Evolutionary conservation across 2,113 vertebrate genomes (phyloP).

Genomic region (Megatriorchis doriae): DNA sequence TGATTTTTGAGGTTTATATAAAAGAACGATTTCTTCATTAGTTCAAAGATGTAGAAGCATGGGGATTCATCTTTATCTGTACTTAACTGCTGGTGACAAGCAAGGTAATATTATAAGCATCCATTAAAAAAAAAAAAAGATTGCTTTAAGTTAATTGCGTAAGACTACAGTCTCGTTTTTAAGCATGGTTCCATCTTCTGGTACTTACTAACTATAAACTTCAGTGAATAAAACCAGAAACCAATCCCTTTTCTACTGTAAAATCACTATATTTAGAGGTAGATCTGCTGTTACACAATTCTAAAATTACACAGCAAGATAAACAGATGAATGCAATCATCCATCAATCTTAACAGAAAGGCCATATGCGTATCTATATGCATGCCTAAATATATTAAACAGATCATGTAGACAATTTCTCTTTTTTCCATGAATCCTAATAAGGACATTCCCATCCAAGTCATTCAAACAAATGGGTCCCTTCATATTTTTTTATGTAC

Average conservation of each 20-base stretch:
- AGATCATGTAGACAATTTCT: neutral
- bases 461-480: neutral
- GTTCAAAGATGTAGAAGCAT: neutral
- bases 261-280: neutral
- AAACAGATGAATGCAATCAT: fast-evolving
- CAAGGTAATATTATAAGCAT: neutral
- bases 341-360: neutral
- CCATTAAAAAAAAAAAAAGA: neutral
- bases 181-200: neutral
- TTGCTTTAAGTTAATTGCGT: neutral
- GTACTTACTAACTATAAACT: neutral
- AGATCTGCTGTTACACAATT: neutral
- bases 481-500: neutral
- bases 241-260: neutral
- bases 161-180: neutral
- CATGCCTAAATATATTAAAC: neutral
- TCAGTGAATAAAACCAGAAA: neutral
- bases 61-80: neutral
- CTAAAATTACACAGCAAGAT: neutral
- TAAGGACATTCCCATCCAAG: neutral
- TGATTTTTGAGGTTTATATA: neutral
- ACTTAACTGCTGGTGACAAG: neutral
- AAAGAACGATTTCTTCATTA: neutral
- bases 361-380: neutral
- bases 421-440: neutral